Base-by-base conservation (phyloP, 2,888 invertebrate genomes). In the Hydroisotoma schaefferi region DNA sequence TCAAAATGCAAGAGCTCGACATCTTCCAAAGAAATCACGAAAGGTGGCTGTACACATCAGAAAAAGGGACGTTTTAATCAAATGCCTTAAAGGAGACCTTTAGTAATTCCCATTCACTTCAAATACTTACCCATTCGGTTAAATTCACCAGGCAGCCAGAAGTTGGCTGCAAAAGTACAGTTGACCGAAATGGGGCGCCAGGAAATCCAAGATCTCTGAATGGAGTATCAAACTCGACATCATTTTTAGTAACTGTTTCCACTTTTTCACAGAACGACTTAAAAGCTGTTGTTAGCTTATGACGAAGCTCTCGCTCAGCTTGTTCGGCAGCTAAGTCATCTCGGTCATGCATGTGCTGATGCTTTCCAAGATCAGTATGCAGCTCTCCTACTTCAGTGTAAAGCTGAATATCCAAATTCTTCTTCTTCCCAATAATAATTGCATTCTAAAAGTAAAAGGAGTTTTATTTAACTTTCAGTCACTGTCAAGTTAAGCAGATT, bases 301-400 rank as follows among this genome's bases (percentile, higher is more conserved):
- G 93, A 28, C 99, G 81, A 69, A 99, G 81, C 75, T 99, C 99
- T 53, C 98, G 81, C 79, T 99, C 99, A 56, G 95, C 92, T 80
- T 99, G 99, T 79, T 99, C 99, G 5, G 98, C 95, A 0, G 97
- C 94, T 61, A 99, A 81, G 80, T 99, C 99, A 78, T 99, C 99
- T 44, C 98, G 83, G 79, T 99, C 99, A 77, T 99, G 98, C 97
- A 99, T 98, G 78, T 99, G 97, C 77, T 99, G 98, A 77, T 98
- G 97, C 78, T 99, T 99, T 46, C 98, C 98, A 74, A 99, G 82
- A 81, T 99, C 99, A 0, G 99, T 99, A 0, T 98, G 98, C 61
- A 99, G 97, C 80, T 99, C 99, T 74, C 99, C 99, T 55, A 99
- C 99, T 80, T 99, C 99, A 0, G 99, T 99, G 78, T 98, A 99